Evolutionary conservation across 2,888 invertebrate genomes (phyloP).

Genomic region (Volucella bombylans): DNA sequence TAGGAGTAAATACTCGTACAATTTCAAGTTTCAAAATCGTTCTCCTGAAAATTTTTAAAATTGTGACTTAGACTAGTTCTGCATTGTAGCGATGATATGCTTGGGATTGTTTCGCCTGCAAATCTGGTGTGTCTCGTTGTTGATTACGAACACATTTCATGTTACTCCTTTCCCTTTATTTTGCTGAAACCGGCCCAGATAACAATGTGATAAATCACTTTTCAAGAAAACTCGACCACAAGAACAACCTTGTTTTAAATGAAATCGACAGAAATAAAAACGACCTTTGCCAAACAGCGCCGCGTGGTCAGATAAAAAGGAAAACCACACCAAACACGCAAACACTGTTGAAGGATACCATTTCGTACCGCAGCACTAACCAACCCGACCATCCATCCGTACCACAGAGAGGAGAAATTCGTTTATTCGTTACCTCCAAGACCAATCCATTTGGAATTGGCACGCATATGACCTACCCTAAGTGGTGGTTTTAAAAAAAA

Average conservation of each 20-base stretch:
- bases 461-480: constrained; percentile 34
- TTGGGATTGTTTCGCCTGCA: too few species aligned
- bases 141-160: too few species aligned
- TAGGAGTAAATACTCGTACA: too few species aligned
- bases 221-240: constrained; percentile 8
- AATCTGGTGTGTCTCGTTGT: too few species aligned
- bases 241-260: constrained; percentile 40
- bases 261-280: constrained; percentile 15
- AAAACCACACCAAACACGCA: constrained; percentile 30
- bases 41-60: too few species aligned
- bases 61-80: too few species aligned
- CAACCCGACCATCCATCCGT: too few species aligned
- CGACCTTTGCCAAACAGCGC: constrained; percentile 1
- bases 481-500: not conserved
- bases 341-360: constrained; percentile 22
- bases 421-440: constrained; percentile 32
- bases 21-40: too few species aligned
- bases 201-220: constrained; percentile 22
- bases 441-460: constrained; percentile 10
- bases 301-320: constrained; percentile 27
- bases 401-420: not conserved
- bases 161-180: too few species aligned
- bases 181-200: not conserved
- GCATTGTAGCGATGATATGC: too few species aligned
- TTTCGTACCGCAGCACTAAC: not conserved